phyloP scores from a whole-genome alignment of 92 coral and sea anemone species.

The Scolanthus callimorphus region DNA sequence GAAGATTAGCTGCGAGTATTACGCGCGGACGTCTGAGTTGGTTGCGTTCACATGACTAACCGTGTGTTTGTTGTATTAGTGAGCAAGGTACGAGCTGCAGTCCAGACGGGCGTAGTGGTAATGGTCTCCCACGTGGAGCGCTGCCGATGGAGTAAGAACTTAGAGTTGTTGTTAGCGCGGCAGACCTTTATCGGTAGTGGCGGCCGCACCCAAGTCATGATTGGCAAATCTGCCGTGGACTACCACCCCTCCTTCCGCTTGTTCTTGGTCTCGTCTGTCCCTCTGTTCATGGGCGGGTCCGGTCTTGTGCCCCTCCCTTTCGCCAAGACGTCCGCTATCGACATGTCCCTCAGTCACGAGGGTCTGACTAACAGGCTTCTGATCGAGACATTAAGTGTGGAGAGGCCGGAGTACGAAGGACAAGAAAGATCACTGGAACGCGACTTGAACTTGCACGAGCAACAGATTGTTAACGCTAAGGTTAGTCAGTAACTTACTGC shows the following conservation, averaged over 20 bases:
- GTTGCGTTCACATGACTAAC: too few relatives aligned
- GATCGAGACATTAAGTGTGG: conserved; percentile 72
- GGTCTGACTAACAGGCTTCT: conserved; percentile 70
- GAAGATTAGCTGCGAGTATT: too few relatives aligned
- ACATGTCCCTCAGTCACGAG: conserved; percentile 79
- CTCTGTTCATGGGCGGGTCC: conserved; percentile 70
- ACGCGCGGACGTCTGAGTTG: too few relatives aligned
- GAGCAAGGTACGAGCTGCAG: conserved; percentile 74
- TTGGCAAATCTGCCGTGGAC: conserved; percentile 74
- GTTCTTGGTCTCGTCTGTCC: conserved; percentile 76
- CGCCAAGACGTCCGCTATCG: conserved; percentile 61
- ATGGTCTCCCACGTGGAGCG: conserved; percentile 85
- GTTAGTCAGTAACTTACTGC: too few relatives aligned
- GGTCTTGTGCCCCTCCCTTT: conserved; percentile 65
- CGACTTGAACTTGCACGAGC: conserved; percentile 76
- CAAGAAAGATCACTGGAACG: conserved; percentile 81
- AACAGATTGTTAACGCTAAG: conserved; percentile 74
- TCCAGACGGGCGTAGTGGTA: conserved; percentile 70
- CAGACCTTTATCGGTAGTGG: conserved; percentile 63
- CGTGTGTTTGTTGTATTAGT: conserved; percentile 13
- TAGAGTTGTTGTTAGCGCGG: conserved; percentile 73
- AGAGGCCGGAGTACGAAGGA: conserved; percentile 88
- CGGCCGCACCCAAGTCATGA: conserved; percentile 46
- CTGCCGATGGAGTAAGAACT: conserved; percentile 54
- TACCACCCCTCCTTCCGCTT: conserved; percentile 86